Percentiles rank a stretch among this genome's conserved stretches.
phyloP scores from a whole-genome alignment of 2,797 vertebrate species.

The Orestias chungarensis region DNA sequence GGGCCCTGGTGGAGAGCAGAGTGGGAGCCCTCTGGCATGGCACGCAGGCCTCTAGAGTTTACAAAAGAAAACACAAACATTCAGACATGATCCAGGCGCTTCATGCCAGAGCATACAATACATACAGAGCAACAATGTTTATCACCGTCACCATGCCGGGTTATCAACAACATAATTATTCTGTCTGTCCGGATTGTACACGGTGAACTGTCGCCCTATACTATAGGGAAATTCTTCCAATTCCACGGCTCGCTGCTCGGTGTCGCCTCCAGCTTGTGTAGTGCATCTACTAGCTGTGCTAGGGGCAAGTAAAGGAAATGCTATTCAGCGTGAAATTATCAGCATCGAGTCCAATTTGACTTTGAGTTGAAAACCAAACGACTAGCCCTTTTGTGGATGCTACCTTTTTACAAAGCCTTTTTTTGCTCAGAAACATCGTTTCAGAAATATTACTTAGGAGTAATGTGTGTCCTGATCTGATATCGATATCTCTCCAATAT shows the following conservation, averaged over 20 bases:
- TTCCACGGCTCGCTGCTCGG: conserved; percentile 61
- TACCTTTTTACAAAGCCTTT: too few species aligned
- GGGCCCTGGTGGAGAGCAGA: conserved; percentile 74
- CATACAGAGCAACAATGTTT: conserved; percentile 13
- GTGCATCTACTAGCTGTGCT: conserved; percentile 36
- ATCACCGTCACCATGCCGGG: conserved; percentile 11
- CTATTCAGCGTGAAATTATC: conserved; percentile 31
- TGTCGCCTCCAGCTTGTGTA: conserved; percentile 55
- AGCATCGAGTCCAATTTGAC: not conserved
- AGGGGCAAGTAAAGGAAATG: conserved; percentile 33
- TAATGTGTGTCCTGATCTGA: too few species aligned
- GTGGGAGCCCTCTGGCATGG: conserved; percentile 83
- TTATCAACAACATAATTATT: conserved; percentile 9
- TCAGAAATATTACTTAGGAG: not conserved
- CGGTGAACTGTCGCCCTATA: conserved; percentile 45
- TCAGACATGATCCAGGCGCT: conserved; percentile 37
- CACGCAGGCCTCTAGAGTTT: conserved; percentile 77
- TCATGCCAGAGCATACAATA: conserved; percentile 17
- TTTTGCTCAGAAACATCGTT: not conserved
- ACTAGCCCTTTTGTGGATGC: too few species aligned
- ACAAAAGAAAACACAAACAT: conserved; percentile 49
- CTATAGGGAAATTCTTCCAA: conserved; percentile 72
- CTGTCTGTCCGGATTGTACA: conserved; percentile 34
- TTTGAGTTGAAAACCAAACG: conserved; percentile 5
- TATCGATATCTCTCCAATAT: too few species aligned